Conservation (phyloP, 2,797 vertebrate species). For the Podargus strigoides region DNA sequence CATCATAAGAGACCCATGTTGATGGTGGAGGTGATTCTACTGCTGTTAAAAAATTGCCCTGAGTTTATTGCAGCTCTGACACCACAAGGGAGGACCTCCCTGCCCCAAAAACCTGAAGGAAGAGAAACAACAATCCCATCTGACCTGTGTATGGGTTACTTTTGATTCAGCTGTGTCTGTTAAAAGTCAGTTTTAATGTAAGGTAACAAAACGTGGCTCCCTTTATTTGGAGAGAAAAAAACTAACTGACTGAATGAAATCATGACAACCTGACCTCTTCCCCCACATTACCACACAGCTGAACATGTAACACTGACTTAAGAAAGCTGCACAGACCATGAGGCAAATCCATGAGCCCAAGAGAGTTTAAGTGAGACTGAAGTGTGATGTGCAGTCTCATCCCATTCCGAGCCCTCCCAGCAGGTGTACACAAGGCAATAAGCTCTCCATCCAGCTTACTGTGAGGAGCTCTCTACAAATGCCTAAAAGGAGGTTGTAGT, state of each 20-base stretch:
- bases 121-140: background rate
- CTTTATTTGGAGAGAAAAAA: background rate
- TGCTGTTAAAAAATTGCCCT: background rate
- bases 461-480: no score
- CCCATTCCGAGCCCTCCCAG: background rate
- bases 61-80: background rate
- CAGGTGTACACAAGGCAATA: background rate
- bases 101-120: background rate
- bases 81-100: background rate
- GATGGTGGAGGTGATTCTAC: background rate
- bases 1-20: accelerated
- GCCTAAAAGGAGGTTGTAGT: no score
- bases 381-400: background rate
- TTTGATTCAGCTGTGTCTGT: accelerated
- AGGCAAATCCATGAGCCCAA: background rate
- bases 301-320: background rate
- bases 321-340: background rate
- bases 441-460: background rate
- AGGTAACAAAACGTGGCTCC: background rate
- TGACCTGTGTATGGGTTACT: background rate
- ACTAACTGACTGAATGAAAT: background rate
- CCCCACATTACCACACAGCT: background rate
- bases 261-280: no score
- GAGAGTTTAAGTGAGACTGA: background rate
- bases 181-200: background rate